A percentile compares a stretch with the other conserved stretches of the same genome.
Conservation (phyloP, 2,888 invertebrate genomes). For the Stenurella melanura region DNA sequence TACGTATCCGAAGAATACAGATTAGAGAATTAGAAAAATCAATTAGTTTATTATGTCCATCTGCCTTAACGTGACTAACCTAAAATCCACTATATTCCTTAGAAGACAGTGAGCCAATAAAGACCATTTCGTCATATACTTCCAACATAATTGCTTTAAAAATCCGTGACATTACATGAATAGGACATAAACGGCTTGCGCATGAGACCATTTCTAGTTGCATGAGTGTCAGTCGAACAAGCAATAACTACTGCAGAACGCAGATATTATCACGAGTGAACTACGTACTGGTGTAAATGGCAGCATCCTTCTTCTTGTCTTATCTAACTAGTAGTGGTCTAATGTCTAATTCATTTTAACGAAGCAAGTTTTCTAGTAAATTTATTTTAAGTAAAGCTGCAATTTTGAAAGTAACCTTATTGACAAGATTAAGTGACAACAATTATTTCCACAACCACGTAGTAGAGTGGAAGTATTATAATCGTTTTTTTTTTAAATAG, state of each 20-base stretch:
- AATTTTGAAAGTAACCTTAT: not conserved
- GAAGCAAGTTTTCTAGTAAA: conserved; percentile 8
- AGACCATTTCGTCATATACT: not conserved
- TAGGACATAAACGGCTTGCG: conserved; percentile 6
- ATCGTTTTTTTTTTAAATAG: no score
- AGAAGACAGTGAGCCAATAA: conserved; percentile 9
- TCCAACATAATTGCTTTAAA: not conserved
- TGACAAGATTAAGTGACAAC: no score
- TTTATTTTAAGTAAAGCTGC: conserved; percentile 1
- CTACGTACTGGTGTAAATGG: not conserved
- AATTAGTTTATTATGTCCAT: not conserved
- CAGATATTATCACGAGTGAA: conserved; percentile 17
- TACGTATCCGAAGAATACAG: not conserved
- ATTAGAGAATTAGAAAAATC: not conserved
- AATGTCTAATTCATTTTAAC: conserved; percentile 6
- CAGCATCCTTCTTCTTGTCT: conserved; percentile 1
- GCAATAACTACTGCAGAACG: not conserved
- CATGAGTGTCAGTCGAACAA: conserved; percentile 15
- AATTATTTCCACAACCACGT: no score
- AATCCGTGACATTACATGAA: conserved; percentile 22
- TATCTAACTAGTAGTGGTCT: not conserved
- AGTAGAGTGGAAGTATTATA: no score
- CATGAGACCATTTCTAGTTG: conserved; percentile 4
- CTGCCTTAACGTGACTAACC: not conserved
- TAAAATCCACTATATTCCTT: not conserved